Conservation (phyloP, 1,140 invertebrate genomes). For the Helicoverpa zea region DNA sequence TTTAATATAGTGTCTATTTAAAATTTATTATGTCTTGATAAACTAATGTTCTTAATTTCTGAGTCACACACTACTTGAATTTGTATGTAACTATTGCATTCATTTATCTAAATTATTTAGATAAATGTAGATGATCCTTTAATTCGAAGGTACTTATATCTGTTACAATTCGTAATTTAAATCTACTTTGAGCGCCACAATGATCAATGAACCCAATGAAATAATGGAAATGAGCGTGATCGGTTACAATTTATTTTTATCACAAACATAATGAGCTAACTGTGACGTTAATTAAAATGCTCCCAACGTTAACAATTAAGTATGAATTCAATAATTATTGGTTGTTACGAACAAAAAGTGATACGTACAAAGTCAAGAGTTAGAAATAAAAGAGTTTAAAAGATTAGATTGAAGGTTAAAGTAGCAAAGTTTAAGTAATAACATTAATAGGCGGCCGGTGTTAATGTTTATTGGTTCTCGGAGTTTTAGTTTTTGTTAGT, state of each 20-base stretch:
- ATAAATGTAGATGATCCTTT: too few relatives aligned
- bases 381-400: not conserved
- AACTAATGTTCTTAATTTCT: too few relatives aligned
- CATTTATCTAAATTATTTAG: too few relatives aligned
- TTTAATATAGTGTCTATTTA: too few relatives aligned
- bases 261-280: slow-evolving; percentile 14
- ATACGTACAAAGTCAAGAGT: too few relatives aligned
- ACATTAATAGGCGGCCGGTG: not conserved
- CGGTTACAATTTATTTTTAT: slow-evolving; percentile 14
- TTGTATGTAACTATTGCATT: too few relatives aligned
- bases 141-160: too few relatives aligned
- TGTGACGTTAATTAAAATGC: slow-evolving; percentile 18
- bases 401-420: not conserved
- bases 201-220: not conserved
- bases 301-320: slow-evolving; percentile 2
- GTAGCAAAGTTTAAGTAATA: not conserved
- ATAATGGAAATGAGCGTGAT: not conserved
- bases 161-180: too few relatives aligned
- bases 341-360: too few relatives aligned
- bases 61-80: too few relatives aligned
- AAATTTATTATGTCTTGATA: too few relatives aligned
- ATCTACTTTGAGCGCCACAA: not conserved
- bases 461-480: slow-evolving; percentile 21
- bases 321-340: not conserved
- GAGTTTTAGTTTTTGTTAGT: slow-evolving; percentile 28